These are phyloP conservation scores for Semicossyphus pulcher DNA, from an alignment of 2,113 vertebrate genomes.

Conservation along the genomic window DNA sequence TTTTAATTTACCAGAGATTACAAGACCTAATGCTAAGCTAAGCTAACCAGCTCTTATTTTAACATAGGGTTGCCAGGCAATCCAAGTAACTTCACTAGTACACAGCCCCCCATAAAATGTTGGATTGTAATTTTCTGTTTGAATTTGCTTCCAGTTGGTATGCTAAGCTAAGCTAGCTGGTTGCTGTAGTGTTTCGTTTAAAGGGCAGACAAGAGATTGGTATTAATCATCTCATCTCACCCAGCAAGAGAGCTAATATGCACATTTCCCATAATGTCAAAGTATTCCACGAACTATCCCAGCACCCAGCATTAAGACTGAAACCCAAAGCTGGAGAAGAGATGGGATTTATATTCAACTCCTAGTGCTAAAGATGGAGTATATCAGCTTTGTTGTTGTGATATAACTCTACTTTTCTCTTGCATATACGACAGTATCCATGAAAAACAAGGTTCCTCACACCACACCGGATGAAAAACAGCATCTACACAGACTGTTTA, in stretches of 20 bases:
- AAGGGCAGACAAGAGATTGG: not conserved
- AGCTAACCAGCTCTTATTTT: too few relatives aligned
- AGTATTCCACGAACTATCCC: constrained; percentile 37
- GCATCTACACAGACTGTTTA: constrained; percentile 29
- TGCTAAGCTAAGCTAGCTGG: not conserved
- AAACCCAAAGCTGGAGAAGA: constrained; percentile 67
- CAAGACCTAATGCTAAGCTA: constrained; percentile 3
- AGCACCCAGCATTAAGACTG: constrained; percentile 50
- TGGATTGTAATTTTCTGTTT: too few relatives aligned
- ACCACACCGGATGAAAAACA: constrained; percentile 15
- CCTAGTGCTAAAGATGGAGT: not conserved
- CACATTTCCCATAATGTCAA: constrained; percentile 44
- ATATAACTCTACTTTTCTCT: not conserved
- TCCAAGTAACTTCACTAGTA: too few relatives aligned
- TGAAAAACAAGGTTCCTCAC: constrained; percentile 19
- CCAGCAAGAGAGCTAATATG: not conserved
- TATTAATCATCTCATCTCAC: not conserved
- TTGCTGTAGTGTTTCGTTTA: not conserved
- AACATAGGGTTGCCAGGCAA: too few relatives aligned
- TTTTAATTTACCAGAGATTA: too few relatives aligned
- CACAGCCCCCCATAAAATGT: too few relatives aligned
- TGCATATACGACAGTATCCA: not conserved
- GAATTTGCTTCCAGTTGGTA: too few relatives aligned
- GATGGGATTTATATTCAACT: constrained; percentile 20
- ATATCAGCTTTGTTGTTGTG: constrained; percentile 10